These are phyloP conservation scores for Brachyistius frenatus DNA, from an alignment of 2,113 vertebrate species.

Conservation along the genomic window DNA sequence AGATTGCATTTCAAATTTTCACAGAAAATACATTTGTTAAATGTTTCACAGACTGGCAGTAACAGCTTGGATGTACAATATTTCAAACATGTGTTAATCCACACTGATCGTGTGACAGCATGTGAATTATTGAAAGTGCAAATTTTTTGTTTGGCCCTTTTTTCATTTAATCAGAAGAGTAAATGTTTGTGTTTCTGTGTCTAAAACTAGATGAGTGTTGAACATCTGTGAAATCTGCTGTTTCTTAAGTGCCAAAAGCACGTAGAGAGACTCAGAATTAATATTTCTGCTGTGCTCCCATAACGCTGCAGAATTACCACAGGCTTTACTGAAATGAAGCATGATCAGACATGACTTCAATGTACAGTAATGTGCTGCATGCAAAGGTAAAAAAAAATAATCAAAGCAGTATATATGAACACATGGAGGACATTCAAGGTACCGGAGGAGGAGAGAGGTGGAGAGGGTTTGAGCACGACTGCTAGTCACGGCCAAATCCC, in stretches of 20 bases:
- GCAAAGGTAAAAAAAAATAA: background rate
- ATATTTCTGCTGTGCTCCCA: slow-evolving; percentile 10
- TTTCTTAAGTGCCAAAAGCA: slow-evolving; percentile 17
- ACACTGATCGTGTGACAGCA: slow-evolving; percentile 8
- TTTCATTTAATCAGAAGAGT: slow-evolving; percentile 53
- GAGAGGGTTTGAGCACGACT: slow-evolving; percentile 17
- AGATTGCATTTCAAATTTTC: background rate
- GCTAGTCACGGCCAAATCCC: slow-evolving; percentile 39
- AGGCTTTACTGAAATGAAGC: background rate
- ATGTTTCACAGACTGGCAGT: background rate
- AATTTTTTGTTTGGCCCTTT: slow-evolving; percentile 12
- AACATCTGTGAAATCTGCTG: slow-evolving; percentile 1
- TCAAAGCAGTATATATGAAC: slow-evolving; percentile 8
- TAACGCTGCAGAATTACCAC: background rate
- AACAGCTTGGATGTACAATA: slow-evolving; percentile 33
- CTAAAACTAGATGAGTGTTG: slow-evolving; percentile 35
- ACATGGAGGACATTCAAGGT: background rate
- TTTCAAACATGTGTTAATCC: slow-evolving; percentile 38
- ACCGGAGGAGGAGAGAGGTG: background rate
- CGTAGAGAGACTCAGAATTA: slow-evolving; percentile 13
- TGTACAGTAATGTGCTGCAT: background rate
- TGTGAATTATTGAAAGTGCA: background rate
- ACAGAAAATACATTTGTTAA: background rate
- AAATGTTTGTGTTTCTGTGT: slow-evolving; percentile 49
- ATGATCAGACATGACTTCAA: background rate